phyloP scores from a whole-genome alignment of 2,113 vertebrate species.

The Collichthys lucidus region DNA sequence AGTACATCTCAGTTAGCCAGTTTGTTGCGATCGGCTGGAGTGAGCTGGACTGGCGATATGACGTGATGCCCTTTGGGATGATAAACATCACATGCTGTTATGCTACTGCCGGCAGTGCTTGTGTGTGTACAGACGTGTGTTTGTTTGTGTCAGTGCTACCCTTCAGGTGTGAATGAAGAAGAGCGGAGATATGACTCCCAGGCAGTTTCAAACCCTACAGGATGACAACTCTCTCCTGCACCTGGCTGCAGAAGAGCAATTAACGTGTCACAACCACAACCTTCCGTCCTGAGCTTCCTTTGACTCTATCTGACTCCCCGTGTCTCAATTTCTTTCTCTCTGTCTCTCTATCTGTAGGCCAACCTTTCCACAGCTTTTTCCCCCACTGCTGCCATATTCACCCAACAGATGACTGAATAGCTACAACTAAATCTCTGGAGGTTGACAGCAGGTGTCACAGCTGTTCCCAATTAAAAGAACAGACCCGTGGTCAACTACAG shows the following conservation, averaged over 20 bases:
- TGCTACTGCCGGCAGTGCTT: slow-evolving; percentile 25
- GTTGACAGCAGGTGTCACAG: slow-evolving; percentile 64
- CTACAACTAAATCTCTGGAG: slow-evolving; percentile 3
- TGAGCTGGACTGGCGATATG: slow-evolving; percentile 45
- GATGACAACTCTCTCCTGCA: slow-evolving; percentile 62
- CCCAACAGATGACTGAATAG: slow-evolving; percentile 9
- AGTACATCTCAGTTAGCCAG: slow-evolving; percentile 28
- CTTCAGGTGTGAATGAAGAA: slow-evolving; percentile 56
- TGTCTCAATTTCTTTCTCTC: slow-evolving; percentile 38
- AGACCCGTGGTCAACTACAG: slow-evolving; percentile 44
- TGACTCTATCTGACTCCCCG: slow-evolving; percentile 26
- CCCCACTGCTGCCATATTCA: background rate
- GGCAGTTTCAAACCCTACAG: slow-evolving; percentile 49
- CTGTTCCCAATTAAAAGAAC: slow-evolving; percentile 66
- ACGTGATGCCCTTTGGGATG: slow-evolving; percentile 63
- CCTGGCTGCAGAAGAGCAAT: slow-evolving; percentile 72
- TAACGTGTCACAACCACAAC: slow-evolving; percentile 79
- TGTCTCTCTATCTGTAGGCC: slow-evolving; percentile 5
- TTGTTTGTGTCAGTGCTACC: slow-evolving; percentile 54
- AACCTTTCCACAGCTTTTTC: slow-evolving; percentile 37
- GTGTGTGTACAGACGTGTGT: background rate
- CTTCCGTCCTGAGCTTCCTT: slow-evolving; percentile 45
- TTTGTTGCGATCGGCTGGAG: slow-evolving; percentile 46
- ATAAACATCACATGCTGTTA: slow-evolving; percentile 51
- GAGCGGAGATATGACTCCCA: slow-evolving; percentile 45